phyloP scores from a whole-genome alignment of 2,888 invertebrate species.

The Thalpophila matura region DNA sequence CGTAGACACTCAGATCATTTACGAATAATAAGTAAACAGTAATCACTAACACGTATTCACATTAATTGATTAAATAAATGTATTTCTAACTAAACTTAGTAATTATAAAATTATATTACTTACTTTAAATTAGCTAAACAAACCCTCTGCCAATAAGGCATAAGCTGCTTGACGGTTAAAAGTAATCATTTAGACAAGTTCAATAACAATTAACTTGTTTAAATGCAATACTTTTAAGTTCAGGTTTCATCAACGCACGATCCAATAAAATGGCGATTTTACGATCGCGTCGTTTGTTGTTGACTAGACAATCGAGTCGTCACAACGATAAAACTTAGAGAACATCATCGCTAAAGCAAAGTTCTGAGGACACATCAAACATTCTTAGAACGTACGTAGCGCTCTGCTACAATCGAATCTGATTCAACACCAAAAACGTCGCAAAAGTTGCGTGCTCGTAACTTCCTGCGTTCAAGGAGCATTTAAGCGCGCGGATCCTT shows the following conservation, averaged over 20 bases:
- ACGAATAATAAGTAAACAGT: conserved; percentile 64
- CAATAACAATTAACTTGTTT: conserved; percentile 37
- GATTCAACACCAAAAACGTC: conserved; percentile 53
- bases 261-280: conserved; percentile 64
- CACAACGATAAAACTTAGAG: conserved; percentile 66
- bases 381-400: conserved; percentile 54
- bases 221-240: conserved; percentile 65
- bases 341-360: conserved; percentile 59
- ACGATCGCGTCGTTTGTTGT: conserved; percentile 67
- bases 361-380: conserved; percentile 51
- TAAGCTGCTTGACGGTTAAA: conserved; percentile 74
- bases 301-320: conserved; percentile 77
- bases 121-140: conserved; percentile 63
- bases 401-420: conserved; percentile 52
- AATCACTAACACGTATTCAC: conserved; percentile 64
- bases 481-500: no score
- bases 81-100: conserved; percentile 57
- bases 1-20: conserved; percentile 77
- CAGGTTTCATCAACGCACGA: conserved; percentile 63
- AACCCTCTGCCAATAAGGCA: conserved; percentile 65
- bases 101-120: conserved; percentile 61
- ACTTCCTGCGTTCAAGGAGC: conserved; percentile 78
- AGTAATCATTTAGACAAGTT: conserved; percentile 57
- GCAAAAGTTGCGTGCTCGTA: conserved; percentile 74
- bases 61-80: conserved; percentile 60